Conservation (phyloP, 2,797 vertebrate species). For the Morus bassanus region DNA sequence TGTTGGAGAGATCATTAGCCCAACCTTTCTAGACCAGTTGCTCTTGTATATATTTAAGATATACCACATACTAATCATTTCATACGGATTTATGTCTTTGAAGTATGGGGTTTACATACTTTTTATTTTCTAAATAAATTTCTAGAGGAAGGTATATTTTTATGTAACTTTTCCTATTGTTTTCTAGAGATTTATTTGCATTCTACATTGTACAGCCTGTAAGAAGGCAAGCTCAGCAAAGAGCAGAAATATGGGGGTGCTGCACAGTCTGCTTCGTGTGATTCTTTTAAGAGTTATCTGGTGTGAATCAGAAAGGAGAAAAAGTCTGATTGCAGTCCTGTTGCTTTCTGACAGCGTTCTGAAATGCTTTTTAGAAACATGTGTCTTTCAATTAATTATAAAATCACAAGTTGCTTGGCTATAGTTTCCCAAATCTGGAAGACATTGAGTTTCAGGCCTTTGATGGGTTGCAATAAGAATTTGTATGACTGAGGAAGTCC, state of each 20-base stretch:
- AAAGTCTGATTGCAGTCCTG: neutral
- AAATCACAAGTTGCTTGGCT: neutral
- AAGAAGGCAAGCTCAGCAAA: neutral
- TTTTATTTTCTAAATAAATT: neutral
- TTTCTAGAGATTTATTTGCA: neutral
- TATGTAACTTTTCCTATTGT: neutral
- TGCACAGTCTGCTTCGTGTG: neutral
- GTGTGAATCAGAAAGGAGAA: slow-evolving; percentile 22
- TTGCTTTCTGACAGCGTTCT: slow-evolving; percentile 13
- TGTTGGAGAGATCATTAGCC: neutral
- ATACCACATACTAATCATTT: neutral
- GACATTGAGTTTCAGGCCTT: neutral
- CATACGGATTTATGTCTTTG: neutral
- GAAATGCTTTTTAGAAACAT: neutral
- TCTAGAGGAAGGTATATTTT: neutral
- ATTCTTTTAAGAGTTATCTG: neutral
- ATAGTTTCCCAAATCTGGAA: neutral
- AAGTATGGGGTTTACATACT: neutral
- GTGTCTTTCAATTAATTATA: neutral
- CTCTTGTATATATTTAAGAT: neutral
- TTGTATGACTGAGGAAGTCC: neutral
- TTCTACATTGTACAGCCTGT: neutral
- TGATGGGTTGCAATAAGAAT: neutral
- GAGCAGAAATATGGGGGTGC: neutral
- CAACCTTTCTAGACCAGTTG: neutral